phyloP scores from a whole-genome alignment of 2,113 vertebrate species.

The Plecturocebus donacophilus region DNA sequence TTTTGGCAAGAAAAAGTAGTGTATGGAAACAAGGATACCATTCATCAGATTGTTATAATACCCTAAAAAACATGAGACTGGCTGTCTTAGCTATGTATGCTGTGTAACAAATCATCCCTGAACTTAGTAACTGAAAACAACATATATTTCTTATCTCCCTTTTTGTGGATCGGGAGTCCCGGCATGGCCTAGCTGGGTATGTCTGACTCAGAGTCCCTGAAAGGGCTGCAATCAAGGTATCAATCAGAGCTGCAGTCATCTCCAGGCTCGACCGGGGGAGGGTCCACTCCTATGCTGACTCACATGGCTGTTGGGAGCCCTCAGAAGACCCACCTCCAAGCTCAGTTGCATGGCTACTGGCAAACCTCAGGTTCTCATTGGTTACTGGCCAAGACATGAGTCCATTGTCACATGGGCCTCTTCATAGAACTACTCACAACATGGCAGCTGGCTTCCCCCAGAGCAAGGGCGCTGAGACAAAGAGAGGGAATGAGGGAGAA shows the following conservation, averaged over 20 bases:
- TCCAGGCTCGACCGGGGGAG: not conserved
- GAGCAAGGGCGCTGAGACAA: not conserved
- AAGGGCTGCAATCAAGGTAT: not conserved
- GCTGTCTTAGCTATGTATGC: not conserved
- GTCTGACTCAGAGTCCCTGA: not conserved
- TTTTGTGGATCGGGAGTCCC: not conserved
- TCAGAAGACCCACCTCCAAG: not conserved
- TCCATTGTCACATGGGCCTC: not conserved
- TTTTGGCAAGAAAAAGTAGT: not conserved
- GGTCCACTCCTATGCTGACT: not conserved
- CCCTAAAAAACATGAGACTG: not conserved
- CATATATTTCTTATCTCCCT: not conserved
- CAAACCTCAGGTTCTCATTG: not conserved
- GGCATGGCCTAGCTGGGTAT: not conserved
- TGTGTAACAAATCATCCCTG: not conserved
- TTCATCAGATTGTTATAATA: not conserved
- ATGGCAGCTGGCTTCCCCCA: not conserved
- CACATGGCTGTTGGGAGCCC: fast-evolving
- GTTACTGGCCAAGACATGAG: not conserved
- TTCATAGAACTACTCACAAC: not conserved
- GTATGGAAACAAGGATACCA: not conserved
- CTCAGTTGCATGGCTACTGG: not conserved
- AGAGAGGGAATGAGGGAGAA: not conserved
- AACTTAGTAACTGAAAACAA: not conserved
- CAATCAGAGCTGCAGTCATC: not conserved